Evolutionary conservation across 1,140 invertebrate genomes (phyloP).

Genomic region (Artemia franciscana): DNA sequence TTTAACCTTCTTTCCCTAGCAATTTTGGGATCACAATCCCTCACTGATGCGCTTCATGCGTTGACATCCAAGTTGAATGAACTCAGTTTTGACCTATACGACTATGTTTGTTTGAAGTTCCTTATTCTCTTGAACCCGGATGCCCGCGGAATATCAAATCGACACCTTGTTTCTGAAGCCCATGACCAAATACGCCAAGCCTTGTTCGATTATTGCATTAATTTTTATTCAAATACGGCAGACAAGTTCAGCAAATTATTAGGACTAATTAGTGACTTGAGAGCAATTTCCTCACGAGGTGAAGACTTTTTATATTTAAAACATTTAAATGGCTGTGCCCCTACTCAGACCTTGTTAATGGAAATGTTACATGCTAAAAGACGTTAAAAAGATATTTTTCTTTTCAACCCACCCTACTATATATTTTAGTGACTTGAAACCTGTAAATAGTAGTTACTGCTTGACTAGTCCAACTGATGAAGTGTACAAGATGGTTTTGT

Average conservation of each 20-base stretch:
- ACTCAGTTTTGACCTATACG: conserved; percentile 79
- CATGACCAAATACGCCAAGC: conserved; percentile 78
- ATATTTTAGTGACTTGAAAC: too few relatives aligned
- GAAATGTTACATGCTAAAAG: conserved; percentile 94
- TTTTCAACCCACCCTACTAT: too few relatives aligned
- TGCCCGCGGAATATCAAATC: conserved; percentile 64
- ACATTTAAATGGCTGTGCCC: conserved; percentile 38
- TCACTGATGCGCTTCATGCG: conserved; percentile 70
- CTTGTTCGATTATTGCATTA: conserved; percentile 62
- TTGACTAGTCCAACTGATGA: too few relatives aligned
- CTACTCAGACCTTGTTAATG: conserved; percentile 86
- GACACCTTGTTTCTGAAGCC: conserved; percentile 69
- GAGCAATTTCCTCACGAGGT: conserved; percentile 62
- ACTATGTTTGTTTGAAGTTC: conserved; percentile 94
- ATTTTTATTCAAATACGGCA: conserved; percentile 67
- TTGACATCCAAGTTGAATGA: conserved; percentile 70
- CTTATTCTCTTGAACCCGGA: conserved; percentile 85
- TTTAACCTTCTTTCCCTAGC: conserved; percentile 76
- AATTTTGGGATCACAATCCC: conserved; percentile 61
- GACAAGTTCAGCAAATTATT: conserved; percentile 86
- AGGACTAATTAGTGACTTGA: conserved; percentile 69
- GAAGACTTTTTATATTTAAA: conserved; percentile 87
- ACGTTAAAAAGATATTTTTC: conserved; percentile 35
- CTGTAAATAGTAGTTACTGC: too few relatives aligned
- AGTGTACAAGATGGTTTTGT: too few relatives aligned